Evolutionary conservation across 2,888 invertebrate species (phyloP).

Genomic region (Drosophila emarginata): DNA sequence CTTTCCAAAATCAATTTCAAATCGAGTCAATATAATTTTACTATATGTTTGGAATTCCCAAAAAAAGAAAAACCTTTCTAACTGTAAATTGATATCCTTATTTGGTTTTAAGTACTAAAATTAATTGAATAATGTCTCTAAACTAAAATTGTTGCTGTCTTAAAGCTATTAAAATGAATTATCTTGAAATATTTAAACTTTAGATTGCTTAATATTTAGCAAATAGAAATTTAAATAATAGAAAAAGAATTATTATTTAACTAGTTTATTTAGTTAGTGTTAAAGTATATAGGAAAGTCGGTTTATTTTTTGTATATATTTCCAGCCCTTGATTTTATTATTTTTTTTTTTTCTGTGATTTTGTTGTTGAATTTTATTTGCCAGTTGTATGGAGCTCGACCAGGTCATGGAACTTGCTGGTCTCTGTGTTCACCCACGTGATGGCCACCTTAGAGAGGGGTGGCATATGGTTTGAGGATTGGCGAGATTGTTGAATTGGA

Average conservation of each 20-base stretch:
- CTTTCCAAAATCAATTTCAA: background rate
- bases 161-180: too few relatives aligned
- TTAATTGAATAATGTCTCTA: too few relatives aligned
- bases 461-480: background rate
- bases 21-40: background rate
- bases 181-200: too few relatives aligned
- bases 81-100: too few relatives aligned
- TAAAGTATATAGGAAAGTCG: background rate
- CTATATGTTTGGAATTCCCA: background rate
- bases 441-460: background rate
- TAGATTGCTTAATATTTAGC: too few relatives aligned
- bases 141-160: too few relatives aligned
- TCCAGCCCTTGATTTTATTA: constrained; percentile 20
- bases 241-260: too few relatives aligned
- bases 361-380: constrained; percentile 50
- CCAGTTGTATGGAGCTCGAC: constrained; percentile 20
- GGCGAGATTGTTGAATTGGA: background rate
- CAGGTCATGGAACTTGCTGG: constrained; percentile 40
- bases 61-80: background rate
- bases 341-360: constrained; percentile 8
- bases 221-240: too few relatives aligned
- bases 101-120: too few relatives aligned
- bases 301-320: background rate
- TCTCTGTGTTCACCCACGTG: constrained; percentile 28
- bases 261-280: too few relatives aligned